Evolutionary conservation across 2,888 invertebrate genomes (phyloP).

Genomic region (Tolmerus cingulatus): DNA sequence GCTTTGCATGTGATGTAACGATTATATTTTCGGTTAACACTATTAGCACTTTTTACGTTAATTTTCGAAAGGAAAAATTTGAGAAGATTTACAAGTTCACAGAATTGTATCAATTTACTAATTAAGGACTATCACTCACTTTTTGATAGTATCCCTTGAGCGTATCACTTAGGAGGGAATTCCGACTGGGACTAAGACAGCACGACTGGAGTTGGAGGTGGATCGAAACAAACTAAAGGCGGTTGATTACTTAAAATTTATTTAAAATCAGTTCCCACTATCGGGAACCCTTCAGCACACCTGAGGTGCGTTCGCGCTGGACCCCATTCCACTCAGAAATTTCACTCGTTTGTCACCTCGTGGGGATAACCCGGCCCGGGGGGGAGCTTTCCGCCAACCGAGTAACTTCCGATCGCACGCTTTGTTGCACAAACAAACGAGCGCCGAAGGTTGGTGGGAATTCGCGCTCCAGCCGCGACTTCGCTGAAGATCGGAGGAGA

Average conservation of each 20-base stretch:
- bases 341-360: constrained; percentile 12
- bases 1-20: background rate
- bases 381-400: background rate
- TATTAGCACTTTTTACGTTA: background rate
- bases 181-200: constrained; percentile 10
- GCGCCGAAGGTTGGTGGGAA: background rate
- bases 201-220: constrained; percentile 57
- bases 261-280: constrained; percentile 57
- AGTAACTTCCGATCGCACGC: background rate
- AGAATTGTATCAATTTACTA: background rate
- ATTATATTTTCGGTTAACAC: background rate
- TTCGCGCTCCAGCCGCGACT: background rate
- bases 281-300: constrained; percentile 37
- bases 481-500: background rate
- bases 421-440: constrained; percentile 10
- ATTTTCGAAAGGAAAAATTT: background rate
- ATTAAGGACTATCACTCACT: constrained; percentile 45
- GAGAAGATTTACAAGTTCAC: background rate
- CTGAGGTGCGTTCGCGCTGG: constrained; percentile 23
- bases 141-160: constrained; percentile 44
- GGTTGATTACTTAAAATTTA: constrained; percentile 59
- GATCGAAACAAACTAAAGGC: constrained; percentile 60
- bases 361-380: background rate
- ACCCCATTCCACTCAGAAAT: background rate
- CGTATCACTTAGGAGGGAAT: constrained; percentile 22